phyloP scores from a whole-genome alignment of 2,113 vertebrate genomes.

The Eulemur rufifrons region DNA sequence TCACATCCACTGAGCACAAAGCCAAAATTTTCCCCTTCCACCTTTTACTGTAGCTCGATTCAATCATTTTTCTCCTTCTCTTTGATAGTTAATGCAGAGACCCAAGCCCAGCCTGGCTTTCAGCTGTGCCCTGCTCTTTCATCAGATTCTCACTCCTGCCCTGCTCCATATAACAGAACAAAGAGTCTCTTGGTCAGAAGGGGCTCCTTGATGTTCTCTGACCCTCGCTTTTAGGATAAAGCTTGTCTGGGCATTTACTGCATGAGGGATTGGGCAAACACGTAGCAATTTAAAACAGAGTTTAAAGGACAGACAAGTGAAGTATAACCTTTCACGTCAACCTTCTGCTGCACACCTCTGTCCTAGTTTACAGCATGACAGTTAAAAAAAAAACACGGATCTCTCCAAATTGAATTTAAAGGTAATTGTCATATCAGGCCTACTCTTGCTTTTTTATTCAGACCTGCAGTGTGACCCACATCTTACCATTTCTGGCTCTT shows the following conservation, averaged over 20 bases:
- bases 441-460: conserved; percentile 31
- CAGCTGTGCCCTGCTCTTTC: neutral
- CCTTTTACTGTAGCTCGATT: neutral
- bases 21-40: neutral
- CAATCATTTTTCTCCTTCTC: conserved; percentile 29
- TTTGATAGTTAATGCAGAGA: neutral
- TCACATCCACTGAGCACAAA: neutral
- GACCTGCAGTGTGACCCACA: neutral
- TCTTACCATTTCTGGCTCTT: neutral
- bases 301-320: conserved; percentile 52
- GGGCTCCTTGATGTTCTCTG: conserved; percentile 29
- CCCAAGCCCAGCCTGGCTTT: neutral
- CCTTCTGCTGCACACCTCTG: neutral
- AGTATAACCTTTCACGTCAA: neutral
- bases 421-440: conserved; percentile 1
- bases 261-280: conserved; percentile 42
- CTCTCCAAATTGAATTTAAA: conserved; percentile 39
- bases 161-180: neutral
- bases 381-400: neutral
- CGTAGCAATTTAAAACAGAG: conserved; percentile 63
- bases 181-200: conserved; percentile 38
- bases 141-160: neutral
- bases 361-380: neutral
- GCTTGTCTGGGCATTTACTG: conserved; percentile 54
- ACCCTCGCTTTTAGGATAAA: conserved; percentile 54